Base-by-base conservation (phyloP, 2,888 invertebrate species). In the Hirtodrosophila confusa region DNA sequence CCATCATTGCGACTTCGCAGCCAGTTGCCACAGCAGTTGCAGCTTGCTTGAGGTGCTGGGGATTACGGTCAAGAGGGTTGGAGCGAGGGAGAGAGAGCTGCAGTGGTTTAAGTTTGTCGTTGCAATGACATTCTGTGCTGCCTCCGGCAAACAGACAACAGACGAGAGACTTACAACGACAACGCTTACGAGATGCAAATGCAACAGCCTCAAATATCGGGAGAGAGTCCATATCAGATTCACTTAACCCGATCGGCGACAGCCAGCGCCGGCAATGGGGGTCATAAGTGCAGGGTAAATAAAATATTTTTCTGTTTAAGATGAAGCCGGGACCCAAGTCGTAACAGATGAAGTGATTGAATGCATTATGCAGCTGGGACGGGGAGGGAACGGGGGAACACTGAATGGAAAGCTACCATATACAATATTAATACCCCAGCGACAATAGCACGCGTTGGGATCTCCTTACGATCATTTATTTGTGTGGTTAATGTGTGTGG, bases 251-350 rank as follows among this genome's bases (percentile, higher is more conserved):
- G 70, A 79, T 79, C 86, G 72, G 73, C 66, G 70, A 62, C 68
- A 65, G 49, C 44, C 62, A 69, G 65, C 65, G 55, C 49, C 56
- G 49, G 61, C 84, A 78, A 31, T 84, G 78, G 86, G 73, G 87
- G 84, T 87, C 84, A 84, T 79, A 85, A 87, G 84, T 82, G 86
- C 87, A 84, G 75, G 77, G 87, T 84, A 84, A 84, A 84, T 84
- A 84, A 84, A 85, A 82, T 73, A 87, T 82, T 82, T 78, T 80
- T 58, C 12, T 35, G 48, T 47, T 24, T 36, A 27, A 37, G 53
- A 55, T 33, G 80, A 17, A 43, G 65, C 35, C 33, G 48, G 40
- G 31, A 49, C 50, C 23, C 55, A 50, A 61, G 63, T 63, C 61
- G 56, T 63, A 79, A 78, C 68, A 79, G 86, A 80, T 87, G 70